Percentiles rank a stretch among this genome's conserved stretches.
Evolutionary conservation across 2,797 vertebrate genomes (phyloP).

Genomic region (Fringilla coelebs): DNA sequence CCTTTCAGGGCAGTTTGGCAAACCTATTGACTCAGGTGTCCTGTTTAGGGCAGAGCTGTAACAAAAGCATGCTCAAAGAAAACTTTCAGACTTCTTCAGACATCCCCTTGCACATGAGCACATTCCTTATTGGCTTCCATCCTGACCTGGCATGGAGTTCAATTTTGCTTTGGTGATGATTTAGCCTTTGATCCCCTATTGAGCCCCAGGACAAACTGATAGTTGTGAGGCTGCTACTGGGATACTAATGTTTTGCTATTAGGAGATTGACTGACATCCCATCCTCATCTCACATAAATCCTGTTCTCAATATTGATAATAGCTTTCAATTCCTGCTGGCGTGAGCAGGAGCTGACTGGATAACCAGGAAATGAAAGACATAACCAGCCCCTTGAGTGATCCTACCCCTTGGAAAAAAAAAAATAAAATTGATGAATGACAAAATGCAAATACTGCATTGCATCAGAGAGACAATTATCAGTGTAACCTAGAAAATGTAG

Average conservation of each 20-base stretch:
- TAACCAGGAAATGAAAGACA: conserved; percentile 56
- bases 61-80: background rate
- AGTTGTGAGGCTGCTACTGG: background rate
- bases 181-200: conserved; percentile 38
- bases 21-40: background rate
- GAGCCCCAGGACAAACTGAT: conserved; percentile 29
- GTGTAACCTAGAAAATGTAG: background rate
- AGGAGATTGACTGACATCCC: conserved; percentile 20
- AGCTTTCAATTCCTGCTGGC: conserved; percentile 39
- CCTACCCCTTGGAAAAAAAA: background rate
- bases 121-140: background rate
- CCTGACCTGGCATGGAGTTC: conserved; percentile 16
- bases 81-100: background rate
- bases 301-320: conserved; percentile 38
- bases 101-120: background rate
- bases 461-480: background rate
- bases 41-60: background rate
- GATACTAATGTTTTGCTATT: conserved; percentile 15
- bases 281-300: conserved; percentile 37
- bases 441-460: background rate
- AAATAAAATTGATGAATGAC: background rate
- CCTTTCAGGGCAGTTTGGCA: background rate
- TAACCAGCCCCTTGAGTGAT: conserved; percentile 21
- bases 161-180: conserved; percentile 35
- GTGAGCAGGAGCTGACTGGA: conserved; percentile 32